A percentile compares a stretch with the other conserved stretches of the same genome.
Conservation (phyloP, 1,140 invertebrate genomes). For the Stegodyphus dumicola region DNA sequence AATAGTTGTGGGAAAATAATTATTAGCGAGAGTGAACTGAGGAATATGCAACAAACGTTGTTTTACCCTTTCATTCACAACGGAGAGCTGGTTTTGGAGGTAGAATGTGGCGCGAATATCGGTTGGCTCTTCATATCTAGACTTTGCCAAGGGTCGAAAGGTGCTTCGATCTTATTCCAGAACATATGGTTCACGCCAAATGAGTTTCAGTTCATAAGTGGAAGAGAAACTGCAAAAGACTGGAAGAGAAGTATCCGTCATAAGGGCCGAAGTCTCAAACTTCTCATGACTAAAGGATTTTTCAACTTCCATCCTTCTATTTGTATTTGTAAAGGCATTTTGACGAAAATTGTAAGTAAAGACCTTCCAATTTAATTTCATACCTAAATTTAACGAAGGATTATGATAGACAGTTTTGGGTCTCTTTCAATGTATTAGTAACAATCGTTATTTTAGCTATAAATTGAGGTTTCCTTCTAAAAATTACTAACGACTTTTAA, state of each 20-base stretch:
- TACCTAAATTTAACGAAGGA: no score
- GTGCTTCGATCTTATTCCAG: constrained; percentile 69
- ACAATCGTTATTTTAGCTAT: no score
- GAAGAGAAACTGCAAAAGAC: constrained; percentile 72
- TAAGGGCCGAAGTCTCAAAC: constrained; percentile 71
- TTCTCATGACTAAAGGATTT: constrained; percentile 71
- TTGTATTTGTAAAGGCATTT: constrained; percentile 69
- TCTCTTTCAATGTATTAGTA: no score
- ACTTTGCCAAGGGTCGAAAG: constrained; percentile 70
- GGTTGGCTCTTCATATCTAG: constrained; percentile 68
- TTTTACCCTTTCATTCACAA: constrained; percentile 67
- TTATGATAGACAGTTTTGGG: no score
- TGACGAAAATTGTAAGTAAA: constrained; percentile 63
- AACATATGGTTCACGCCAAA: constrained; percentile 71
- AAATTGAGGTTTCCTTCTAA: no score
- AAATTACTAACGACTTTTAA: no score
- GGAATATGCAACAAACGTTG: not conserved
- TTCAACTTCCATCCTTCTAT: constrained; percentile 69
- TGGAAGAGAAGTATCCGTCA: constrained; percentile 73
- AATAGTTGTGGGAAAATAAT: constrained; percentile 22
- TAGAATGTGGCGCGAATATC: constrained; percentile 70
- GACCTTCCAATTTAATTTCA: no score
- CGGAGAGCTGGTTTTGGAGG: constrained; percentile 69
- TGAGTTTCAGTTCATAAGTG: constrained; percentile 71
- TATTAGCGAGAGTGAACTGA: constrained; percentile 4